A percentile compares a stretch with the other conserved stretches of the same genome.
Evolutionary conservation across 2,888 invertebrate genomes (phyloP).

Genomic region (Hirtodrosophila histrioides): DNA sequence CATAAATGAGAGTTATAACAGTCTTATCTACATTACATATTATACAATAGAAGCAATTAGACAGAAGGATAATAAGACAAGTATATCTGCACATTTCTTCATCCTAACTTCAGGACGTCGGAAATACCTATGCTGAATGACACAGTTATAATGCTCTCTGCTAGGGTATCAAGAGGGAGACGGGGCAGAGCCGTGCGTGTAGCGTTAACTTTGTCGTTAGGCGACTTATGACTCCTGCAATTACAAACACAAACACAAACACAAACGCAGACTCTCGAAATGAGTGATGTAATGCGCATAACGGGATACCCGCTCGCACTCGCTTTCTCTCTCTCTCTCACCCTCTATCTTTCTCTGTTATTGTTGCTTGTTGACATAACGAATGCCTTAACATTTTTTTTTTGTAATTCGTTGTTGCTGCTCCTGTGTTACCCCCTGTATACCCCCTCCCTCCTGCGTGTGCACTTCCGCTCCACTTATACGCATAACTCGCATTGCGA

Average conservation of each 20-base stretch:
- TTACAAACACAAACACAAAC: conserved; percentile 68
- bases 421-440: not conserved
- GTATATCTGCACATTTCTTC: too few species aligned
- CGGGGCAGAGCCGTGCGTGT: conserved; percentile 14
- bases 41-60: too few species aligned
- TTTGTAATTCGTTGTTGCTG: conserved; percentile 24
- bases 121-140: too few species aligned
- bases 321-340: not conserved
- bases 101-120: too few species aligned
- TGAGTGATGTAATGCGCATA: conserved; percentile 75
- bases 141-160: not conserved
- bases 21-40: too few species aligned
- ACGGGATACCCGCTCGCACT: conserved; percentile 28
- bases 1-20: too few species aligned
- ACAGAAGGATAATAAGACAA: too few species aligned
- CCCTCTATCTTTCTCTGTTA: conserved; percentile 28
- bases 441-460: conserved; percentile 17
- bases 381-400: conserved; percentile 71
- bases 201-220: conserved; percentile 58
- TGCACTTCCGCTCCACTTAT: conserved; percentile 75
- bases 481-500: conserved; percentile 66
- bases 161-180: conserved; percentile 7
- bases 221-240: conserved; percentile 67
- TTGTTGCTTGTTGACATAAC: conserved; percentile 78
- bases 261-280: conserved; percentile 56